Percentiles rank a stretch among this genome's conserved stretches.
Evolutionary conservation across 2,888 invertebrate genomes (phyloP).

Genomic region (Plusia festucae): DNA sequence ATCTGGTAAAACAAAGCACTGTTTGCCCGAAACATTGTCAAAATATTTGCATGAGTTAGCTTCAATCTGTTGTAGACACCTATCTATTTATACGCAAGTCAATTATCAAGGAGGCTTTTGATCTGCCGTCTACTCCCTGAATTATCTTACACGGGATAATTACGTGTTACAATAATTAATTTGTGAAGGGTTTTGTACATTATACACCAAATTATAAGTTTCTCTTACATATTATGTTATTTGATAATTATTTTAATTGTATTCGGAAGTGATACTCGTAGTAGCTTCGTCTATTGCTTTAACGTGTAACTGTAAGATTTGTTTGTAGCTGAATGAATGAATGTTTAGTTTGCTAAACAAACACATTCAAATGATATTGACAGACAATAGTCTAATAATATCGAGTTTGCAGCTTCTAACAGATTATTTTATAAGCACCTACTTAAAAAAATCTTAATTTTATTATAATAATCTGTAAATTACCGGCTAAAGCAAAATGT

Average conservation of each 20-base stretch:
- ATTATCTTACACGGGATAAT: slow-evolving; percentile 27
- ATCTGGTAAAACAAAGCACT: background rate
- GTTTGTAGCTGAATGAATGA: too few relatives aligned
- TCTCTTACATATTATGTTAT: background rate
- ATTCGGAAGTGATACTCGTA: background rate
- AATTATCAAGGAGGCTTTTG: slow-evolving; percentile 44
- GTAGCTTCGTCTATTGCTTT: too few relatives aligned
- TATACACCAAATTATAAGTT: slow-evolving; percentile 12
- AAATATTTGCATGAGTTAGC: background rate
- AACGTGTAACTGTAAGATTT: too few relatives aligned
- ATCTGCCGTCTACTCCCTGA: slow-evolving; percentile 13
- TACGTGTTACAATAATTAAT: slow-evolving; percentile 28
- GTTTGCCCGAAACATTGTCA: background rate
- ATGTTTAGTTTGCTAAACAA: too few relatives aligned
- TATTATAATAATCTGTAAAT: background rate
- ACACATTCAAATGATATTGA: too few relatives aligned
- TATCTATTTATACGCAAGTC: slow-evolving; percentile 23
- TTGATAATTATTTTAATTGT: background rate
- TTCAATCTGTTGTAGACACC: background rate
- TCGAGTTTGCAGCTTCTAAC: background rate
- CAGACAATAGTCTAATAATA: too few relatives aligned
- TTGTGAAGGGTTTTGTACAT: slow-evolving; percentile 34
- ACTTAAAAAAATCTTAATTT: background rate
- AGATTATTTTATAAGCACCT: background rate
- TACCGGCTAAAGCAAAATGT: background rate